Base-by-base conservation (phyloP, 2,888 invertebrate species). In the Rhagonycha fulva region DNA sequence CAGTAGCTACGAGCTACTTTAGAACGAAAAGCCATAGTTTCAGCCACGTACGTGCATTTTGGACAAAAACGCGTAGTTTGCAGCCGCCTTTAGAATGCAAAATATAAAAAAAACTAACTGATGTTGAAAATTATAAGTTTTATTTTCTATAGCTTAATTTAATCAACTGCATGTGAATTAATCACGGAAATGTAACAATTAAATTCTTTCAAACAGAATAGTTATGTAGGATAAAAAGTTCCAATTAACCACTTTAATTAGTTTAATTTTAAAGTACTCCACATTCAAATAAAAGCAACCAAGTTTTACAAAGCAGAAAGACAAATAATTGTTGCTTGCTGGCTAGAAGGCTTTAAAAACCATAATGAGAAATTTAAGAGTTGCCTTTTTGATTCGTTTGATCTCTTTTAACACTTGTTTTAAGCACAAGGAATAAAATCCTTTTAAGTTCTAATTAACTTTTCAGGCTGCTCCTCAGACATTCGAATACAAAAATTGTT, bases 371-470 rank as follows among this genome's bases (percentile, higher is more conserved):
- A 77, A 77, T 77, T 77, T 77, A 77, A 75, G 72, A 72, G 75
- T 77, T 75, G 74, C 72, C 77, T 77, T 77, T 75, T 72, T 72
- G 77, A 77, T 72, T 72, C 77, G 77, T 77, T 77, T 77, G 75
- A 77, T 77, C 77, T 75, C 75, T 77, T 71, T 75, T 75, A 77
- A 77, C 77, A 77, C 75, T 77, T 67, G 74, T 60, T 75, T 77
- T 77, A 74, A 72, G 71, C 69, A 74, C 72, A 72, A 77, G 74
- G 77, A 77, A 75, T 75, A 28, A 77, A 75, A 77, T 75, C 72
- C 77, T 77, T 77, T 77, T 77, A 77, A 66, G 62, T 77, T 77
- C 62, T 77, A 77, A 77, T 77, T 77, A 75, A 74, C 75, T 77
- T 70, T 72, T 26, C 71, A 70, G 74, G 68, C 74, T 71, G 72